Evolutionary conservation across 1,140 invertebrate species (phyloP).

Genomic region (Orius insidiosus): DNA sequence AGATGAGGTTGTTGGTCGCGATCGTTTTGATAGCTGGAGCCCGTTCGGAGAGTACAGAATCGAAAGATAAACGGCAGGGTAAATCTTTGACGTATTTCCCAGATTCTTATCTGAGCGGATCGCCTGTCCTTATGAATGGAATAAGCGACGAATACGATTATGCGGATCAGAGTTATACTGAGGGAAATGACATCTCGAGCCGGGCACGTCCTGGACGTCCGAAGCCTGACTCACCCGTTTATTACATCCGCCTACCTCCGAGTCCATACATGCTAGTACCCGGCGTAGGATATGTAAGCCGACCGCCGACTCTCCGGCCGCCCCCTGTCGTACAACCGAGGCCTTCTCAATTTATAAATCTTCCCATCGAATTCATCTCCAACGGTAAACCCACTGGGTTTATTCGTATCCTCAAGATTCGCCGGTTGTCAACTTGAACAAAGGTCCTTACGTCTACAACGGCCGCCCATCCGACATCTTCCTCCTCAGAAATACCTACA

Average conservation of each 20-base stretch:
- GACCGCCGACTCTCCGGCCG: conserved; percentile 37
- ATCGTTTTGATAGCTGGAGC: too few species aligned
- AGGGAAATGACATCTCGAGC: neutral
- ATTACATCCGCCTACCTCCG: conserved; percentile 64
- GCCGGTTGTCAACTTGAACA: conserved; percentile 31
- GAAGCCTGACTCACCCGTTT: conserved; percentile 52
- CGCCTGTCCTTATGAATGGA: neutral
- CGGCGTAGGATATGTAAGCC: conserved; percentile 55
- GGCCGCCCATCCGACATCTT: conserved; percentile 58
- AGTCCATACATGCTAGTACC: conserved; percentile 67
- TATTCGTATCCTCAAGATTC: conserved; percentile 37
- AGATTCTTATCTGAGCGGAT: too few species aligned
- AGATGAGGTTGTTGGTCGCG: too few species aligned
- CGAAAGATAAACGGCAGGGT: too few species aligned
- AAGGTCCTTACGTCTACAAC: conserved; percentile 59
- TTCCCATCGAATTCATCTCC: conserved; percentile 57
- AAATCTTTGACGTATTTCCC: too few species aligned
- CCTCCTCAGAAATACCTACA: conserved; percentile 47
- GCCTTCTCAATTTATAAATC: conserved; percentile 37
- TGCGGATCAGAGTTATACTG: neutral
- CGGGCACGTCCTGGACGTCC: conserved; percentile 15
- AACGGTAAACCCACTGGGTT: conserved; percentile 45
- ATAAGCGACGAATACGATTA: neutral
- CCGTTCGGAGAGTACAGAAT: too few species aligned
- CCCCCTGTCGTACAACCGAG: conserved; percentile 24